A percentile compares a stretch with the other conserved stretches of the same genome.
phyloP scores from a whole-genome alignment of 37 sponge, comb jelly and placozoan genomes.

The Cliona cf. orientalis region DNA sequence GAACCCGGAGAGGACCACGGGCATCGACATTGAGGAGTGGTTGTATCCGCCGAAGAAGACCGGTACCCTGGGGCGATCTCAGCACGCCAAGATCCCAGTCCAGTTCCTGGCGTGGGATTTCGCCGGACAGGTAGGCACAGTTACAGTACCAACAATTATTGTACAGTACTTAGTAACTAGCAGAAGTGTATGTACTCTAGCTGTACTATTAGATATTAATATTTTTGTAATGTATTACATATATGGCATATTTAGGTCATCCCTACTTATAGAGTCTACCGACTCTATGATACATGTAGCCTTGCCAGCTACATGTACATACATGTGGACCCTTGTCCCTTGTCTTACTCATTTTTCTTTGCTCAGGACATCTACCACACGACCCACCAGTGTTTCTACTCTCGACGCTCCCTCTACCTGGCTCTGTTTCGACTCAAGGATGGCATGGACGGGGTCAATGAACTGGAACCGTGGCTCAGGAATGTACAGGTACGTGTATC shows the following conservation, averaged over 20 bases:
- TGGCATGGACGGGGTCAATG: constrained; percentile 66
- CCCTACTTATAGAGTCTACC: too few species aligned
- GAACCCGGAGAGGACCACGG: constrained; percentile 59
- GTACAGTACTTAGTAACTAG: too few species aligned
- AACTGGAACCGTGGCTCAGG: constrained; percentile 85
- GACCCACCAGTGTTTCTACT: constrained; percentile 96
- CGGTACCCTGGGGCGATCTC: not conserved
- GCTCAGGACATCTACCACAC: constrained; percentile 86
- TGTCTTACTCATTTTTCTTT: not conserved
- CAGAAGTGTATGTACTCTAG: too few species aligned
- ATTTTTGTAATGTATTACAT: too few species aligned
- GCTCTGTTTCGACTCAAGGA: constrained; percentile 80
- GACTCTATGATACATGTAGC: too few species aligned
- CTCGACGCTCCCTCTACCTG: constrained; percentile 84
- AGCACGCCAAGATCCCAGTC: constrained; percentile 27
- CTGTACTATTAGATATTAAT: too few species aligned
- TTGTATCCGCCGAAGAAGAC: constrained; percentile 2
- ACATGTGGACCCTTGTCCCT: too few species aligned
- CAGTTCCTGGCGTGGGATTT: constrained; percentile 94
- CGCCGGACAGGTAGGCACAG: constrained; percentile 80
- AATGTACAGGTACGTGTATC: constrained; percentile 79
- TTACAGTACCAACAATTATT: not conserved
- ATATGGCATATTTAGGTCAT: too few species aligned
- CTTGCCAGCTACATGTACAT: too few species aligned
- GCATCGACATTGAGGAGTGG: constrained; percentile 89